These are phyloP conservation scores for Athalia cordata DNA, from an alignment of 2,888 invertebrate species.

Conservation along the genomic window DNA sequence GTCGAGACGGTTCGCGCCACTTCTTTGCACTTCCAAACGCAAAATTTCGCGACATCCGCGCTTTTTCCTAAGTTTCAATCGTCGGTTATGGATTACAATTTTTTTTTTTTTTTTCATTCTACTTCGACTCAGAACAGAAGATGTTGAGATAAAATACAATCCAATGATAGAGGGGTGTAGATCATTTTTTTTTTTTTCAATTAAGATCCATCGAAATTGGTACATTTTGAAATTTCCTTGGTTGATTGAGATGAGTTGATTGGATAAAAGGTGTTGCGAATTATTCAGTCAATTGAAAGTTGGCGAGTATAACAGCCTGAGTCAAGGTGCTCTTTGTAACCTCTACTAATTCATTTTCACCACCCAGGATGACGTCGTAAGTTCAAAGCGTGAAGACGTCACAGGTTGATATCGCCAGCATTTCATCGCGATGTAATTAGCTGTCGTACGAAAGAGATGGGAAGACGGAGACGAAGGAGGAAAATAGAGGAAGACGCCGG, in stretches of 20 bases:
- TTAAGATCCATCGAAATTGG: too few species aligned
- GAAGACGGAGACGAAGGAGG: conserved; percentile 65
- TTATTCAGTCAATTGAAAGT: not conserved
- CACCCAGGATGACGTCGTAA: conserved; percentile 18
- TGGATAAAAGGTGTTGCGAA: not conserved
- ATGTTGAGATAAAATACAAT: not conserved
- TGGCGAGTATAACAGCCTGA: not conserved
- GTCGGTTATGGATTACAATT: not conserved
- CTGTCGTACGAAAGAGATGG: conserved; percentile 33
- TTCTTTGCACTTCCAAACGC: conserved; percentile 15
- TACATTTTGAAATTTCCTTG: too few species aligned
- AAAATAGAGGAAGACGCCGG: conserved; percentile 63
- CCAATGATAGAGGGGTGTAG: not conserved
- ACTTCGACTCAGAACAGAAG: not conserved
- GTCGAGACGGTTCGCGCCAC: conserved; percentile 37
- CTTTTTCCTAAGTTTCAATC: not conserved
- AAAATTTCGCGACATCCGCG: not conserved
- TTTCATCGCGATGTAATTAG: conserved; percentile 37
- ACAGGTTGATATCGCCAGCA: conserved; percentile 27
- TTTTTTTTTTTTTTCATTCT: not conserved
- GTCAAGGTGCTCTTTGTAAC: not conserved
- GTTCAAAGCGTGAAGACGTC: conserved; percentile 5
- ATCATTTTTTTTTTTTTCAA: too few species aligned
- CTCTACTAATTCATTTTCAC: conserved; percentile 16
- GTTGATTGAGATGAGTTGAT: too few species aligned